Evolutionary conservation across 2,888 invertebrate species (phyloP), one percentile per base, ranked within the genome.

Genomic region (Psococerastis gibbosa): DNA sequence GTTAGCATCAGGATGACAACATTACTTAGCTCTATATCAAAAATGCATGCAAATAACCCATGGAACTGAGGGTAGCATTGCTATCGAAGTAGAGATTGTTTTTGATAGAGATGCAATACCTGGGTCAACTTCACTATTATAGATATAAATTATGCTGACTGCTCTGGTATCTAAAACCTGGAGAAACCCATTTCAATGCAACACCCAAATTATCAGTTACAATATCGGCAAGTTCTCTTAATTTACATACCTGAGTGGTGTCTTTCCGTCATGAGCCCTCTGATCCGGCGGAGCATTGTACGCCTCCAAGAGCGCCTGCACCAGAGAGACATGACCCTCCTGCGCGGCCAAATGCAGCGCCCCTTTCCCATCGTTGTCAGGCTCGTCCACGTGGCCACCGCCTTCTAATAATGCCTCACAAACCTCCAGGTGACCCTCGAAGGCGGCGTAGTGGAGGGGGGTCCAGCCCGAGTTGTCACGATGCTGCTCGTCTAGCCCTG

Each of bases 401-500:
- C 85, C 84, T 56, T 89, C 88, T 1, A 91, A 62, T 1, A 87
- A 61, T 1, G 79, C 77, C 52, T 81, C 79, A 54, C 81, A 78
- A 1, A 88, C 85, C 56, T 82, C 82, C 43, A 73, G 64, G 58
- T 91, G 89, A 9, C 89, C 83, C 67, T 95, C 91, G 59, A 92
- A 94, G 11, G 94, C 87, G 0, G 94, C 82, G 58, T 95, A 94
- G 59, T 95, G 94, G 43, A 97, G 61, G 1, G 97, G 92, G 1
- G 95, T 94, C 95, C 94, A 95, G 0, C 95, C 94, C 0, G 87
- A 84, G 62, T 92, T 91, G 58, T 95, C 95, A 16, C 84, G 67
- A 56, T 85, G 85, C 47, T 83, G 83, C 53, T 85, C 85, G 54
- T 85, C 85, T 38, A 85, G 58, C 0, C 85, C 65, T 65, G 46